Evolutionary conservation across 2,888 invertebrate genomes (phyloP), one percentile per base, ranked within the genome.

Genomic region (Dasypolia templi): DNA sequence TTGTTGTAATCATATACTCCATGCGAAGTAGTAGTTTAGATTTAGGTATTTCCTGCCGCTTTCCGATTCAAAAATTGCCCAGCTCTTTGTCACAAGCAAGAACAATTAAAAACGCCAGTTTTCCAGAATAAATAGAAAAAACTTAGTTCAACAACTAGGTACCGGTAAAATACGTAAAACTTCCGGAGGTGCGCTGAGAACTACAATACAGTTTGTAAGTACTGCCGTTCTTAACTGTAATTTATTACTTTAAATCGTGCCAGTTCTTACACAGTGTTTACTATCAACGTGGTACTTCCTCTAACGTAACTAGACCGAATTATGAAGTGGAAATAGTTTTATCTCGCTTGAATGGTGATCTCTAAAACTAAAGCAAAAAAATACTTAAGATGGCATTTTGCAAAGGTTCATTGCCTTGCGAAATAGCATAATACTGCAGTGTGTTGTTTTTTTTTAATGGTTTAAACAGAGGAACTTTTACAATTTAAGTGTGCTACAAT

Each of bases 121-220:
- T 29, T 49, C 9, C 22, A n/a, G 32, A 53, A 58, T 53, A 81
- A 77, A 77, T 22, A 42, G n/a, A 65, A 65, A 65, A 65, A 68
- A 65, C 39, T 58, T n/a, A 26, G 14, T 32, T 42, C 22, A 59
- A 35, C 17, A 65, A 58, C 56, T 26, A 51, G 11, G 26, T 42
- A 42, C 46, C 1, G 53, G 58, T 51, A 56, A 68, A 70, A 74
- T 56, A 82, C 61, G 62, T 56, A n/a, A 63, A 77, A 82, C 17
- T 77, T 62, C 53, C 49, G 17, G 65, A 79, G 56, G 82, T 82
- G 71, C 35, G 29, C 49, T 63, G 53, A 63, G 53, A 69, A 82
- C 82, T 77, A 77, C 55, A 46, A 46, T 29, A 70, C 29, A 53
- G 70, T 77, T 77, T n/a, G 82, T 56, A 62, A 64, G 58, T 63